Evolutionary conservation across 2,888 invertebrate species (phyloP).

Genomic region (Pristionchus mayeri): DNA sequence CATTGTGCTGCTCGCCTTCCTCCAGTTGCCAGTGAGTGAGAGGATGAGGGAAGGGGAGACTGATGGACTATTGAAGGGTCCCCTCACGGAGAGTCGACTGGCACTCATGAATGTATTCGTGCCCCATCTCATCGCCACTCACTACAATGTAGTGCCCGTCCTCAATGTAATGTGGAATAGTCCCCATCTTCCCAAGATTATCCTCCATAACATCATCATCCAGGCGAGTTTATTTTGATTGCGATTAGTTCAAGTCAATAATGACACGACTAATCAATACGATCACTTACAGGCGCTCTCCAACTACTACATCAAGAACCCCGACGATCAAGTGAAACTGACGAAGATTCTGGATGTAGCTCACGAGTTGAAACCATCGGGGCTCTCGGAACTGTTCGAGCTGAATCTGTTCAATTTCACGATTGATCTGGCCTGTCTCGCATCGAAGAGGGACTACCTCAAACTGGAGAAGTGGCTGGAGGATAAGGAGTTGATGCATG

Average conservation of each 20-base stretch:
- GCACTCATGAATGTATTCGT: constrained; percentile 26
- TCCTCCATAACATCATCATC: constrained; percentile 51
- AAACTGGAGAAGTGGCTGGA: constrained; percentile 98
- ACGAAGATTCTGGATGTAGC: constrained; percentile 89
- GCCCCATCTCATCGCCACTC: constrained; percentile 80
- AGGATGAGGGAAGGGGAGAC: not conserved
- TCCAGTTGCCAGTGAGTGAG: constrained; percentile 83
- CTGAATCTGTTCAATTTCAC: constrained; percentile 91
- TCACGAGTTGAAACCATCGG: constrained; percentile 78
- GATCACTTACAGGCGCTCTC: constrained; percentile 87
- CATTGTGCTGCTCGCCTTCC: constrained; percentile 88
- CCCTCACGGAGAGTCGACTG: constrained; percentile 6
- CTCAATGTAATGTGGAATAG: constrained; percentile 91
- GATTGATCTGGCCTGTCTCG: constrained; percentile 96
- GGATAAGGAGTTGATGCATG: constrained; percentile 96
- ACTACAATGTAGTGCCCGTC: constrained; percentile 96
- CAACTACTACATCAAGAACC: constrained; percentile 92
- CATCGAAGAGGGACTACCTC: constrained; percentile 94
- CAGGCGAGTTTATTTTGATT: not conserved
- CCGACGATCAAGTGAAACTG: constrained; percentile 91
- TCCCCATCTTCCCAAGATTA: constrained; percentile 45
- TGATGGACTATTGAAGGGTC: not conserved
- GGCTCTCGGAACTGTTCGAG: constrained; percentile 90
- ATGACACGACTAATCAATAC: no score
- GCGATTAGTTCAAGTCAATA: not conserved